These are phyloP conservation scores for Fabriciana adippe DNA, from an alignment of 2,888 invertebrate genomes.

Conservation along the genomic window DNA sequence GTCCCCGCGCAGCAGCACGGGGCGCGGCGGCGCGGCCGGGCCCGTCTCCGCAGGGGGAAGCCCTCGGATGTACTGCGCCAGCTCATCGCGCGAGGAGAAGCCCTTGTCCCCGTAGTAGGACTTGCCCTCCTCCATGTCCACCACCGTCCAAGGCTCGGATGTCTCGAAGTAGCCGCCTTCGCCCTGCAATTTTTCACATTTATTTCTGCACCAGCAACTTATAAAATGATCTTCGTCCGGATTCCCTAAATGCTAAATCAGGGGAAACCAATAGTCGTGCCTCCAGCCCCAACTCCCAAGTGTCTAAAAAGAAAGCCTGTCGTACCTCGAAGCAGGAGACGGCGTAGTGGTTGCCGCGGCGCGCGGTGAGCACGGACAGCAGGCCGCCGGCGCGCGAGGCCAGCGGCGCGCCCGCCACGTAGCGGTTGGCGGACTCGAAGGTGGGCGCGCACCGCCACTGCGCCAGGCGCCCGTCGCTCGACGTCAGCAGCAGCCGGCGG, in stretches of 20 bases:
- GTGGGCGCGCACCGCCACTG: conserved; percentile 72
- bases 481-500: conserved; percentile 65
- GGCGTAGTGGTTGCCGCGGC: conserved; percentile 67
- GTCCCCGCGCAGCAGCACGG: conserved; percentile 49
- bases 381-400: conserved; percentile 60
- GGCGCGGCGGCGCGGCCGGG: conserved; percentile 41
- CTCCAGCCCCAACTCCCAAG: too few species aligned
- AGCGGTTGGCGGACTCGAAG: conserved; percentile 70
- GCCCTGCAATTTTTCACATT: conserved; percentile 51
- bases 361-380: conserved; percentile 67
- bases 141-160: conserved; percentile 52
- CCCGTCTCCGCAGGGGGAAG: conserved; percentile 48
- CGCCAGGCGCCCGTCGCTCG: conserved; percentile 66
- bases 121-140: conserved; percentile 45
- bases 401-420: conserved; percentile 66
- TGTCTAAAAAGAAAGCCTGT: too few species aligned
- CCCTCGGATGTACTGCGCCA: conserved; percentile 48
- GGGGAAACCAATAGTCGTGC: too few species aligned
- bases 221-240: too few species aligned
- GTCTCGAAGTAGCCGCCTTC: conserved; percentile 75
- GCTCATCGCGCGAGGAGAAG: conserved; percentile 56
- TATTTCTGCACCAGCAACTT: too few species aligned
- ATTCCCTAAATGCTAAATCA: too few species aligned
- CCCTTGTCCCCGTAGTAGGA: conserved; percentile 58
- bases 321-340: conserved; percentile 66